Percentiles rank a stretch among this genome's conserved stretches.
Evolutionary conservation across 2,113 vertebrate species (phyloP).

Genomic region (human): GRCh38 chrX:138141501-138142000

Average conservation of each 20-base stretch:
- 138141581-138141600: background rate
- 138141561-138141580: background rate
- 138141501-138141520: background rate
- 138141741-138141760: background rate
- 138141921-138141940: background rate
- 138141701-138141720: background rate
- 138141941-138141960: background rate
- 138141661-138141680: background rate
- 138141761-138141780: background rate
- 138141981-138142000: background rate
- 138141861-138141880: background rate
- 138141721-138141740: background rate
- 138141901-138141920: background rate
- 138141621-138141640: background rate
- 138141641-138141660: too few species aligned
- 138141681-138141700: background rate
- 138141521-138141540: background rate
- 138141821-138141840: background rate
- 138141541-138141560: background rate
- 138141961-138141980: background rate
- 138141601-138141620: background rate
- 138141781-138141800: background rate
- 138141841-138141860: background rate
- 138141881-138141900: background rate
- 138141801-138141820: background rate